phyloP scores from a whole-genome alignment of 2,113 vertebrate genomes.

The Lynx canadensis region DNA sequence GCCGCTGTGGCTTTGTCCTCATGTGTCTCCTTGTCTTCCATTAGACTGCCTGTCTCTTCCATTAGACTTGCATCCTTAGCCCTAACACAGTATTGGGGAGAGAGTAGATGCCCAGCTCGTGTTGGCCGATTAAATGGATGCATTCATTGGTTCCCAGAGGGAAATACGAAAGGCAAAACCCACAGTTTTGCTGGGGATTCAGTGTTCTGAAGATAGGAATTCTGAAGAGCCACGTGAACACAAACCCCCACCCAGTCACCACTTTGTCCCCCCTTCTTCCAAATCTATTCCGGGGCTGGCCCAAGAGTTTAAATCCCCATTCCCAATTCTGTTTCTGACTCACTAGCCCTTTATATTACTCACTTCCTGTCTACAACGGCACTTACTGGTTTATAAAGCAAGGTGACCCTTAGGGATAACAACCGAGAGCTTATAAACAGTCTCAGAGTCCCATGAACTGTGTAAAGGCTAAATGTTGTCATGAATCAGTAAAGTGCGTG shows the following conservation, averaged over 20 bases:
- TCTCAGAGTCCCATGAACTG: neutral
- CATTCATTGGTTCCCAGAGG: neutral
- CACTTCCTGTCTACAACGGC: neutral
- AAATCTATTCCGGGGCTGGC: neutral
- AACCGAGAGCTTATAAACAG: neutral
- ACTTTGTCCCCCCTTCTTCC: neutral
- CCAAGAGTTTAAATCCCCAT: neutral
- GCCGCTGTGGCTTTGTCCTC: neutral
- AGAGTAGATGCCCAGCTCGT: accelerated
- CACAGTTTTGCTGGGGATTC: neutral
- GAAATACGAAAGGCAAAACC: neutral
- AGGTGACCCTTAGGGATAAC: neutral
- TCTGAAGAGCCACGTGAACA: neutral
- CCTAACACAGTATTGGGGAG: neutral
- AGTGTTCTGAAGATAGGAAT: too few species aligned
- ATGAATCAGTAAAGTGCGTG: constrained; percentile 31
- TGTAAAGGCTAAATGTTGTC: neutral
- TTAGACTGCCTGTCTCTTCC: neutral
- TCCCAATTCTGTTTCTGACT: constrained; percentile 32
- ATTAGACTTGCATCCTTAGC: neutral
- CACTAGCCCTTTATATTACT: neutral
- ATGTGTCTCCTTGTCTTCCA: neutral
- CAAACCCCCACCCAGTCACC: neutral
- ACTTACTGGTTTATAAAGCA: constrained; percentile 24
- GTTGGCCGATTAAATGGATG: neutral